Base-by-base conservation (phyloP, 2,113 vertebrate species). In the Conger conger region DNA sequence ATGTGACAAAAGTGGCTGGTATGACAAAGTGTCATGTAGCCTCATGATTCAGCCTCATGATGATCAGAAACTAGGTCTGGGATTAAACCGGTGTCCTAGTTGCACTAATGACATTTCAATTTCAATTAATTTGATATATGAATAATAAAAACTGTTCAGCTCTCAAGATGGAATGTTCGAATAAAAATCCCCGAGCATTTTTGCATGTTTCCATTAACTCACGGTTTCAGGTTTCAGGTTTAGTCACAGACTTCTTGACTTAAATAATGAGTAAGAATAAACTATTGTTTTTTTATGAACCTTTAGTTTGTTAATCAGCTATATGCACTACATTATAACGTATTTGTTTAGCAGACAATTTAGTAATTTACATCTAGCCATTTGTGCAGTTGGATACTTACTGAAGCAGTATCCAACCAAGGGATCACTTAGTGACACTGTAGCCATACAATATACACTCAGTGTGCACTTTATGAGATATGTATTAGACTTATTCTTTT, bases 21-120 rank as follows among this genome's bases (percentile, higher is more conserved):
- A 20, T 63, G 50, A 54, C 68, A 50, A 63, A 82, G 85, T 84
- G 87, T 30, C 0, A n/a, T 50, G 45, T 15, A 50, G 40, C 40
- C 40, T 42, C 40, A 42, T 42, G 4, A 42, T 4, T 9, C 40
- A 42, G 9, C 9, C 9, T 50, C 9, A 42, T 42, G 40, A 42
- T 5, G 9, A 42, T 50, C 45, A 50, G 45, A 50, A 50, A 50
- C 45, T 50, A 27, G 18, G 57, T 23, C 57, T 63, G 57, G 57
- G 18, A 20, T 57, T 57, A 57, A 57, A 20, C 40, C 9, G 40
- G 45, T 50, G 45, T 50, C 45, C 11, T 50, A 50, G 45, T 50
- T 50, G 45, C 45, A 50, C 45, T 45, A 30, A 27, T 23, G 57
- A 15, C 57, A 63, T 63, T 63, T 63, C 1, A 4, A 20, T 63